Base-by-base conservation (phyloP, 2,113 vertebrate genomes). In the Hippocampus guttulatus region DNA sequence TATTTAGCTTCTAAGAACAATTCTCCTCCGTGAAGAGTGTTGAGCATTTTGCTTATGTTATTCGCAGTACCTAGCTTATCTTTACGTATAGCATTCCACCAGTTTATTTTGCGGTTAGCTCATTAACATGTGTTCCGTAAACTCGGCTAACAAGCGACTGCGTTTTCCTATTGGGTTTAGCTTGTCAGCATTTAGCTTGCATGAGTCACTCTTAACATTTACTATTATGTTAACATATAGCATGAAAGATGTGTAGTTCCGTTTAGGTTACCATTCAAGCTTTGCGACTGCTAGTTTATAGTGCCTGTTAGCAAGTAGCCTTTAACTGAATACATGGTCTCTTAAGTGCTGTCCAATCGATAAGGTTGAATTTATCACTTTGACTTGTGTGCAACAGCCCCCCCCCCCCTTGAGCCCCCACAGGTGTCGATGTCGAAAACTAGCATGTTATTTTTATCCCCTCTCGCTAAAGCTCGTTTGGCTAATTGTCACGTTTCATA, bases 401-500 rank as follows among this genome's bases (percentile, higher is more conserved):
- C 8, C 8, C 55, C 21, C 51, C 7, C 52, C 49, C 30, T 23
- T 23, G 52, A 7, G 25, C 23, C 55, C 55, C 55, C 55, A 58
- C 55, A 58, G 55, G 55, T 58, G 55, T 58, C 55, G 5, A 58
- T 58, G 55, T 58, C 25, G 23, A 58, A 58, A 61, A 61, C 58
- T 61, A 61, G 58, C 58, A 33, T 61, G 27, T 58, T 61, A 30
- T 58, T 58, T 16, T 30, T 30, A 7, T 30, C 30, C 27, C 27
- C 3, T 18, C 27, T 7, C 2, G 58, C 58, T 61, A 61, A 30
- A 61, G 58, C 58, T 61, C 27, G 25, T 61, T 61, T 61, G 58
- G 58, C 58, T 61, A 61, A 61, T 61, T 61, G 58, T 61, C 58
- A 61, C 58, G 16, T 61, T 61, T 61, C 27, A 61, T 33, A 61